These are phyloP conservation scores for Typhlichthys eigenmanni DNA, from an alignment of 2,797 vertebrate genomes.

Conservation along the genomic window DNA sequence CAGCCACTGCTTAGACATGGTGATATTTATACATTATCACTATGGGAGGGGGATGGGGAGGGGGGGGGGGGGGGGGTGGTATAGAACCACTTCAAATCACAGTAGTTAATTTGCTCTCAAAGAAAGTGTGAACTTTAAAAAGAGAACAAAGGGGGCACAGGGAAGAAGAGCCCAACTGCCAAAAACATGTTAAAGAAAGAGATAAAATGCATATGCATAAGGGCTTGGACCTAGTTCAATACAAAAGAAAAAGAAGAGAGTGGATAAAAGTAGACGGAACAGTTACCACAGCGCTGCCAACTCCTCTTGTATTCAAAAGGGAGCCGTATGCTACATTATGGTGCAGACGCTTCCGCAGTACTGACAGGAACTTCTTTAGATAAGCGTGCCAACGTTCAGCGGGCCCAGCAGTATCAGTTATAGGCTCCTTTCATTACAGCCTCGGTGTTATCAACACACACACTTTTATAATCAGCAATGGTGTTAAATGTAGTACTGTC, in stretches of 20 bases:
- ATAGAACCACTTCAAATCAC: no score
- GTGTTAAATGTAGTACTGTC: slow-evolving; percentile 31
- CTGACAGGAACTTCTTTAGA: slow-evolving; percentile 69
- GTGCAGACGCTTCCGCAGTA: slow-evolving; percentile 71
- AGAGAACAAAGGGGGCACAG: no score
- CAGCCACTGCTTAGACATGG: no score
- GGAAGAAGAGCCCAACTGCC: no score
- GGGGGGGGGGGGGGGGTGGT: no score
- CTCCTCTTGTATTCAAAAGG: slow-evolving; percentile 70
- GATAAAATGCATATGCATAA: no score
- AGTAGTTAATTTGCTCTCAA: no score
- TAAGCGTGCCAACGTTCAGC: slow-evolving; percentile 64
- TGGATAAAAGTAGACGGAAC: slow-evolving; percentile 19
- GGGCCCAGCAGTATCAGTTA: slow-evolving; percentile 36
- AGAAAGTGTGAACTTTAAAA: no score
- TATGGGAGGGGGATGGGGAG: no score
- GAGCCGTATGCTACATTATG: slow-evolving; percentile 67
- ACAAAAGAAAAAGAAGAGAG: not conserved
- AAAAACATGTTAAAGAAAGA: no score
- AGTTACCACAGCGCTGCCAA: slow-evolving; percentile 47
- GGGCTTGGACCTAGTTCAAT: no score
- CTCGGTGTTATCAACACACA: slow-evolving; percentile 15
- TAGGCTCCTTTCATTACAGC: slow-evolving; percentile 56
- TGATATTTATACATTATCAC: no score
- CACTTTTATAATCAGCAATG: slow-evolving; percentile 27